Conservation (phyloP, 2,113 vertebrate species). For the Axis porcinus region DNA sequence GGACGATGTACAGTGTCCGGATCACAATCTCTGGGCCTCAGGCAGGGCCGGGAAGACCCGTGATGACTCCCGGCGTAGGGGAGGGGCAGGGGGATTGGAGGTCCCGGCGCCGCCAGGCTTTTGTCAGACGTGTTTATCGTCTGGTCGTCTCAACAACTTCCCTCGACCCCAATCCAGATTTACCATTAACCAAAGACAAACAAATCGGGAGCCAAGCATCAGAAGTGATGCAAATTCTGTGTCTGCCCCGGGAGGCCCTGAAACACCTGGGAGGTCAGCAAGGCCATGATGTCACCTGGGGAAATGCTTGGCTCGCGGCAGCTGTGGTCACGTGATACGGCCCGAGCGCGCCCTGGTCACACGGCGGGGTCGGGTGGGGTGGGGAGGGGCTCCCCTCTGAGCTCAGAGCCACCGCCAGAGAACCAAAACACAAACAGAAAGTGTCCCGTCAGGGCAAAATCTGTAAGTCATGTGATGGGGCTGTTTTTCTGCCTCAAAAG, state of each 20-base stretch:
- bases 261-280: conserved; percentile 61
- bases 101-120: not conserved
- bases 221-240: conserved; percentile 61
- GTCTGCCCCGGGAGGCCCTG: not conserved
- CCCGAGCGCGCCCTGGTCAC: conserved; percentile 57
- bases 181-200: conserved; percentile 42
- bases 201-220: conserved; percentile 19
- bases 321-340: conserved; percentile 7
- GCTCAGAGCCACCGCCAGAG: conserved; percentile 3
- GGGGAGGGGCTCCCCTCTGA: conserved; percentile 62
- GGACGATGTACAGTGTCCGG: not conserved
- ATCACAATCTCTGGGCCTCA: not conserved
- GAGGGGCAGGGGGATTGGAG: not conserved
- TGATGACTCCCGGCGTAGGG: not conserved
- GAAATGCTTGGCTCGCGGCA: conserved; percentile 41
- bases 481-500: conserved; percentile 51
- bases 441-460: conserved; percentile 53
- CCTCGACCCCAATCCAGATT: not conserved
- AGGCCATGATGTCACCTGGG: conserved; percentile 28
- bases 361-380: not conserved
- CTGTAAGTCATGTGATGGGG: conserved; percentile 51
- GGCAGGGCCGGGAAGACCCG: not conserved
- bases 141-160: not conserved
- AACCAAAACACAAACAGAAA: conserved; percentile 66
- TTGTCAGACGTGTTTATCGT: not conserved